phyloP scores from a whole-genome alignment of 2,113 vertebrate genomes.

The Chrysemys picta region DNA sequence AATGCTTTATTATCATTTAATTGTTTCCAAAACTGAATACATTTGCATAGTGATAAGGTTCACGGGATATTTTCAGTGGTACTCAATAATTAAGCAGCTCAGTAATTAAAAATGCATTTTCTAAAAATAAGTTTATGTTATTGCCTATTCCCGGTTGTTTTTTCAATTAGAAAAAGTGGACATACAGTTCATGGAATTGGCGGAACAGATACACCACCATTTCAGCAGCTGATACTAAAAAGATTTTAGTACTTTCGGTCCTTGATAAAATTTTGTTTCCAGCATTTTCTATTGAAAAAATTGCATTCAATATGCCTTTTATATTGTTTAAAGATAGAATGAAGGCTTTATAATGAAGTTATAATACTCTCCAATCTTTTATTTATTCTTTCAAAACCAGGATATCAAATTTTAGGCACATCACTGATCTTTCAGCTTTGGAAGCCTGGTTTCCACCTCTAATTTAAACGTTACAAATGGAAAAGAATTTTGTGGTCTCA shows the following conservation, averaged over 20 bases:
- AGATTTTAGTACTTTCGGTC: neutral
- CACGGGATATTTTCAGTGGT: slow-evolving; percentile 77
- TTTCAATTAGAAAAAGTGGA: slow-evolving; percentile 65
- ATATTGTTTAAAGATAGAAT: neutral
- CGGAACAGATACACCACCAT: slow-evolving; percentile 1
- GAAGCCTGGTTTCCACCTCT: neutral
- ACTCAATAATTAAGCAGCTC: slow-evolving; percentile 83
- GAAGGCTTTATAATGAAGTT: neutral
- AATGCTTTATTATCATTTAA: slow-evolving; percentile 92
- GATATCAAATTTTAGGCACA: neutral
- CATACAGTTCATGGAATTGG: slow-evolving; percentile 15
- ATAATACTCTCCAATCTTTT: neutral
- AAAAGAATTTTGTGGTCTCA: neutral
- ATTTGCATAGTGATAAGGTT: slow-evolving; percentile 91
- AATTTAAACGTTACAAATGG: neutral
- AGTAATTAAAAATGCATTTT: slow-evolving; percentile 86
- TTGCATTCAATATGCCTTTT: neutral
- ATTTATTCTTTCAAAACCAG: neutral
- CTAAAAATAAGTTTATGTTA: slow-evolving; percentile 78
- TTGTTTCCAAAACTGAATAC: slow-evolving; percentile 89
- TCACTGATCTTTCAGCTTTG: neutral
- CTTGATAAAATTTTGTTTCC: neutral
- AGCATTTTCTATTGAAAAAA: neutral
- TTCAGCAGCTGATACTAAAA: neutral
- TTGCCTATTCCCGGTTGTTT: slow-evolving; percentile 69